Evolutionary conservation across 2,113 vertebrate species (phyloP).

Genomic region (Nothoprocta perdicaria): DNA sequence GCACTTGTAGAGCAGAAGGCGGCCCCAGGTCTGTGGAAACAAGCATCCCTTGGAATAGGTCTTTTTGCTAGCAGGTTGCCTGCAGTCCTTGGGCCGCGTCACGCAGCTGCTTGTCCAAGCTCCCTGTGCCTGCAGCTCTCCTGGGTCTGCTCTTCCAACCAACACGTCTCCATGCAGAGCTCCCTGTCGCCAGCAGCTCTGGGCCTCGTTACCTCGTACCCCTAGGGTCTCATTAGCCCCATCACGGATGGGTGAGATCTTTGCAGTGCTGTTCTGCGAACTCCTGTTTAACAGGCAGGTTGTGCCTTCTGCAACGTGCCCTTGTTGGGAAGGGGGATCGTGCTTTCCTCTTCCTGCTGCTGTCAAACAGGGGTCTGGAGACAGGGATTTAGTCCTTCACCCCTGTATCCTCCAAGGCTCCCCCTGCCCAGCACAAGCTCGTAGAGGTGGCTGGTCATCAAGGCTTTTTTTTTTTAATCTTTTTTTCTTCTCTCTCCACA

Average conservation of each 20-base stretch:
- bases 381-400: neutral
- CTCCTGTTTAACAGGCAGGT: no score
- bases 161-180: neutral
- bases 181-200: neutral
- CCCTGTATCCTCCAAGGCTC: accelerated
- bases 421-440: accelerated
- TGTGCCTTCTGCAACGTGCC: neutral
- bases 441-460: accelerated
- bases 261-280: neutral
- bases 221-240: neutral
- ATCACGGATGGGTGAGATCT: neutral
- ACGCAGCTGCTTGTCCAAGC: neutral
- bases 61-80: neutral
- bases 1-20: neutral
- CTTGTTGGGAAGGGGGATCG: no score
- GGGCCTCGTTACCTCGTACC: neutral
- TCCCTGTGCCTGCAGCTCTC: neutral
- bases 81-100: no score
- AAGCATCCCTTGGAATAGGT: neutral
- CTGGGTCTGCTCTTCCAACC: neutral
- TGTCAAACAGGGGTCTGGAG: accelerated
- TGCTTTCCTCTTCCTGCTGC: neutral
- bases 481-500: neutral
- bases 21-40: accelerated
- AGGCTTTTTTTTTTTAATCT: neutral